phyloP scores from a whole-genome alignment of 2,888 invertebrate genomes.

The Reticulitermes lucifugus region DNA sequence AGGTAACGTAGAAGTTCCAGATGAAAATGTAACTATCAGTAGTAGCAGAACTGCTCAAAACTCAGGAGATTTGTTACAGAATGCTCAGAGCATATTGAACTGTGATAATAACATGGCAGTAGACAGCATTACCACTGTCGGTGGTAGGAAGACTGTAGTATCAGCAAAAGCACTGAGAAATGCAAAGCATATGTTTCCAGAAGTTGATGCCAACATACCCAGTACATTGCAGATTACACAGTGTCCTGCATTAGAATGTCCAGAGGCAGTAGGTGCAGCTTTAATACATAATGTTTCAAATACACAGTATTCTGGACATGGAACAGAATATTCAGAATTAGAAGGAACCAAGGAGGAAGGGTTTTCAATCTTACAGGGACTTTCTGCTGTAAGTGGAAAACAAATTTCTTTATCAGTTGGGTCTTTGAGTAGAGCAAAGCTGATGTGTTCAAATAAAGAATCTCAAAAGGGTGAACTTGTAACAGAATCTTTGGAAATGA shows the following conservation, averaged over 20 bases:
- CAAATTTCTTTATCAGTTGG: neutral
- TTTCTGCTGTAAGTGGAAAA: slow-evolving; percentile 55
- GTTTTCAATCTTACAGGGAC: slow-evolving; percentile 51
- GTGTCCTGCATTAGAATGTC: too few species aligned
- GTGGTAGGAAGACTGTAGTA: slow-evolving; percentile 62
- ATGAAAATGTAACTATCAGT: too few species aligned
- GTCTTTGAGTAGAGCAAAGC: slow-evolving; percentile 57
- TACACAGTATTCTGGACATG: neutral
- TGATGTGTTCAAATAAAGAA: slow-evolving; percentile 57
- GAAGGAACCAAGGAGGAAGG: neutral
- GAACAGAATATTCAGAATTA: neutral
- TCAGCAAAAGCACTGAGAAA: slow-evolving; percentile 58
- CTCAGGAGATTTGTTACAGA: neutral
- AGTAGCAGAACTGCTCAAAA: too few species aligned
- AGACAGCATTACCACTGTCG: neutral
- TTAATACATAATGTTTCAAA: too few species aligned
- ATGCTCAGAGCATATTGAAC: neutral
- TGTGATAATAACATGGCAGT: neutral
- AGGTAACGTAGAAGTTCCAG: too few species aligned
- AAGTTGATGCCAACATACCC: slow-evolving; percentile 51
- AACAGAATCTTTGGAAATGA: neutral
- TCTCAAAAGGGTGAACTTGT: neutral
- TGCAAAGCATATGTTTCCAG: slow-evolving; percentile 59
- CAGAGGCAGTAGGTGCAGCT: too few species aligned
- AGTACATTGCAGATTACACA: neutral